Conservation (phyloP, 2,797 vertebrate species). For the Rachycentron canadum region DNA sequence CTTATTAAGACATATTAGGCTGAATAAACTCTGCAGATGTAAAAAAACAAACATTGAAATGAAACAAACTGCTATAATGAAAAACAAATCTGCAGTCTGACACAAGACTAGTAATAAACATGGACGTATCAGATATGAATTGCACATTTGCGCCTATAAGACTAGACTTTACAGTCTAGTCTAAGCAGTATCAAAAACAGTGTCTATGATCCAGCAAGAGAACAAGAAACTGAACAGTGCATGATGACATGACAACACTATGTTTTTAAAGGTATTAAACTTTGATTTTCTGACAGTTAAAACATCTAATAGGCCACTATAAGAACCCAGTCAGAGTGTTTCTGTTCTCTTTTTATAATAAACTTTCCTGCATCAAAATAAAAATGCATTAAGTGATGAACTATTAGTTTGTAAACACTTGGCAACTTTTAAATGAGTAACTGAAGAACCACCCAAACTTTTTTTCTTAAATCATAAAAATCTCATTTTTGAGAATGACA, state of each 20-base stretch:
- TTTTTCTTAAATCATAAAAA: conserved; percentile 29
- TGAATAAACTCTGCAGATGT: conserved; percentile 73
- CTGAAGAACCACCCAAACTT: conserved; percentile 42
- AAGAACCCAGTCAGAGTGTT: conserved; percentile 40
- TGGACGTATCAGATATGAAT: conserved; percentile 59
- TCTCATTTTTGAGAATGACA: conserved; percentile 38
- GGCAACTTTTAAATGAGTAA: conserved; percentile 77
- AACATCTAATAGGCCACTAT: conserved; percentile 69
- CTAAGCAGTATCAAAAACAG: conserved; percentile 69
- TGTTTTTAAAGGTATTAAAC: conserved; percentile 43
- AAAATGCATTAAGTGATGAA: conserved; percentile 49
- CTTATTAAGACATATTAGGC: conserved; percentile 84
- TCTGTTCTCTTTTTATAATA: conserved; percentile 46
- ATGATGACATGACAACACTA: conserved; percentile 47
- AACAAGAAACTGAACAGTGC: conserved; percentile 62
- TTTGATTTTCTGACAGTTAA: conserved; percentile 33
- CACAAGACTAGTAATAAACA: conserved; percentile 54
- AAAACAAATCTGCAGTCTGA: conserved; percentile 53
- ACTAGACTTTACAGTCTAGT: conserved; percentile 68
- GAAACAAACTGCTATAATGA: conserved; percentile 50
- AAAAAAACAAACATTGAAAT: conserved; percentile 60
- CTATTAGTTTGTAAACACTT: conserved; percentile 80
- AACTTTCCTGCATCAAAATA: conserved; percentile 45
- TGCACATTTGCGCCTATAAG: conserved; percentile 71
- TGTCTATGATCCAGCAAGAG: conserved; percentile 76